Evolutionary conservation across 2,888 invertebrate genomes (phyloP).

Genomic region (Campopleginae sp.): DNA sequence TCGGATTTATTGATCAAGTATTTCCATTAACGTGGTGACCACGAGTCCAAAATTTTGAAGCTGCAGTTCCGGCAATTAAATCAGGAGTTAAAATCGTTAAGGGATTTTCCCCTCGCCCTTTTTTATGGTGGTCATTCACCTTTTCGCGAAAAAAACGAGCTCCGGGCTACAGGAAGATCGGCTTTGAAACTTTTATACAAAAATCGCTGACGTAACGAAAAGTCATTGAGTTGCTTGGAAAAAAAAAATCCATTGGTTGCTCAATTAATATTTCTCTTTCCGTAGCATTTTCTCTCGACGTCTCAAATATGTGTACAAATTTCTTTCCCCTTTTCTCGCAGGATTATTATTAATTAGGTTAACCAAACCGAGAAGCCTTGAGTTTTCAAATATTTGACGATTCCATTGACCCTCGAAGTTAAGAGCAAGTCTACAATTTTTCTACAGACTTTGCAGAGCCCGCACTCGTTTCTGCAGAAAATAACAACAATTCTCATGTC

Average conservation of each 20-base stretch:
- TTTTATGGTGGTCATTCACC: background rate
- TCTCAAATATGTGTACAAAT: background rate
- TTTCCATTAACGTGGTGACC: constrained; percentile 56
- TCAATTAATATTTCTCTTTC: constrained; percentile 74
- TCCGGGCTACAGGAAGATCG: no score
- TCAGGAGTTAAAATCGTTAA: background rate
- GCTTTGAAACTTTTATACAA: no score
- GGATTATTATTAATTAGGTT: constrained; percentile 78
- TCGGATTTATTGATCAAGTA: constrained; percentile 63
- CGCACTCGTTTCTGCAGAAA: constrained; percentile 46
- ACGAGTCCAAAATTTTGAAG: constrained; percentile 14
- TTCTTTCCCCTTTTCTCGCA: background rate
- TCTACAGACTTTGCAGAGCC: constrained; percentile 53
- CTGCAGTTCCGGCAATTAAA: no score
- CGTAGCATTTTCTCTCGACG: constrained; percentile 5
- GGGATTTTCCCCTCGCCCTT: background rate
- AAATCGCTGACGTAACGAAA: no score
- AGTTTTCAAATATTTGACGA: constrained; percentile 77
- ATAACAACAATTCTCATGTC: constrained; percentile 61
- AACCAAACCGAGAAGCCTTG: constrained; percentile 78
- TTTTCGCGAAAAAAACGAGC: background rate
- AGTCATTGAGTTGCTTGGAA: no score
- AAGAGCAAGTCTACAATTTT: constrained; percentile 65
- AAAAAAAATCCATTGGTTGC: background rate
- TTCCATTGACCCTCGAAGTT: constrained; percentile 45